phyloP scores from a whole-genome alignment of 1,140 invertebrate genomes.

The Lepidostoma basale region DNA sequence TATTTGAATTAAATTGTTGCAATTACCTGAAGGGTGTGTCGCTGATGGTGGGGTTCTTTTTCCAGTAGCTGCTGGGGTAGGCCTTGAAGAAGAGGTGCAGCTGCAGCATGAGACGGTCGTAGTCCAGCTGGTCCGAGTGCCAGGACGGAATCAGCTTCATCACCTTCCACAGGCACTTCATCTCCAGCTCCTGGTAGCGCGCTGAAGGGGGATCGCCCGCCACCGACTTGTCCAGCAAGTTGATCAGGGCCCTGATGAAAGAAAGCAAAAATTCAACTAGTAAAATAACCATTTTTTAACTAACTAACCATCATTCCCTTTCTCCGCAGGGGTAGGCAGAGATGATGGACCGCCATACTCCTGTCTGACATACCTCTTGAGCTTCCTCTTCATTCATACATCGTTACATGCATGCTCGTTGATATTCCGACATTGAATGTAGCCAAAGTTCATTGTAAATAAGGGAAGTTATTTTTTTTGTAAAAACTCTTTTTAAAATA shows the following conservation, averaged over 20 bases:
- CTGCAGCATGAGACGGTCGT: constrained; percentile 82
- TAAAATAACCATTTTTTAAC: not conserved
- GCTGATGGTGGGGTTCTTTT: constrained; percentile 66
- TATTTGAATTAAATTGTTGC: too few relatives aligned
- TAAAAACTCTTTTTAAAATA: too few relatives aligned
- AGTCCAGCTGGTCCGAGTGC: constrained; percentile 75
- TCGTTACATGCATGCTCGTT: too few relatives aligned
- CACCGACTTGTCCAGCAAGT: constrained; percentile 57
- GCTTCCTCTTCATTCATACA: too few relatives aligned
- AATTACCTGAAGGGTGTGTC: constrained; percentile 71
- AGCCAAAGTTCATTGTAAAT: too few relatives aligned
- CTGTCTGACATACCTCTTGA: too few relatives aligned
- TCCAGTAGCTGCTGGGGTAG: constrained; percentile 82
- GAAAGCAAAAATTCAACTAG: not conserved
- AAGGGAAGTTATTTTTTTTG: too few relatives aligned
- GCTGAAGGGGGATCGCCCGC: constrained; percentile 59
- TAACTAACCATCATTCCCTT: too few relatives aligned
- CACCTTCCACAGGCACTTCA: constrained; percentile 90
- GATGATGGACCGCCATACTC: too few relatives aligned
- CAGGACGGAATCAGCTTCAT: constrained; percentile 79
- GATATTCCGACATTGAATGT: too few relatives aligned
- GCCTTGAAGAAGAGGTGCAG: constrained; percentile 86
- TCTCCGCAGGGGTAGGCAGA: too few relatives aligned
- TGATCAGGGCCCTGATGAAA: constrained; percentile 53
- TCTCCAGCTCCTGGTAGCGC: constrained; percentile 81